Evolutionary conservation across 2,888 invertebrate genomes (phyloP).

Genomic region (Ophraella communa): DNA sequence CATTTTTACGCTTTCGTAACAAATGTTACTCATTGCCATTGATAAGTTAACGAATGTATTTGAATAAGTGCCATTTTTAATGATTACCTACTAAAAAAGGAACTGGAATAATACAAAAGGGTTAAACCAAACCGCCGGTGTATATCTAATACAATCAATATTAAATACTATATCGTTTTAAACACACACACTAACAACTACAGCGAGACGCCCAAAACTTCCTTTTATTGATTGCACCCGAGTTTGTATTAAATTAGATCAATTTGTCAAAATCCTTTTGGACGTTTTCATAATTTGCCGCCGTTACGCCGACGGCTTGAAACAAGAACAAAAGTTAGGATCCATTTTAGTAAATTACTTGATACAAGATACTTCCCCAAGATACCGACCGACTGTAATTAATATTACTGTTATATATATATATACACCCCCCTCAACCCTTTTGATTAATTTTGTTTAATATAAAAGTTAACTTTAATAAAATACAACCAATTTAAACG

Average conservation of each 20-base stretch:
- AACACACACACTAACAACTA: conserved; percentile 22
- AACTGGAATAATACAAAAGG: too few relatives aligned
- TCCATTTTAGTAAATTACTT: conserved; percentile 46
- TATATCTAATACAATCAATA: too few relatives aligned
- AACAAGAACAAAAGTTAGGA: conserved; percentile 47
- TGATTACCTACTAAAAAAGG: too few relatives aligned
- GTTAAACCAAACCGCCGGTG: too few relatives aligned
- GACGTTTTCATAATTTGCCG: conserved; percentile 49
- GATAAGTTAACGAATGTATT: too few relatives aligned
- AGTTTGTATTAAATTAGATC: conserved; percentile 51
- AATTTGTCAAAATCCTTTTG: conserved; percentile 51
- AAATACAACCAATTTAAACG: too few relatives aligned
- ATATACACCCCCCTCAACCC: neutral
- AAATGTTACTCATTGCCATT: too few relatives aligned
- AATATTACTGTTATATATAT: conserved; percentile 31
- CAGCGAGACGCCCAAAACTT: conserved; percentile 32
- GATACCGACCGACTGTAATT: conserved; percentile 42
- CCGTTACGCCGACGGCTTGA: conserved; percentile 28
- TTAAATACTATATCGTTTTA: conserved; percentile 26
- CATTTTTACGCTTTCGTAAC: too few relatives aligned
- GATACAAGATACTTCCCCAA: conserved; percentile 44
- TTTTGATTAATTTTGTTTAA: neutral
- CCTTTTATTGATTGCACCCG: conserved; percentile 43
- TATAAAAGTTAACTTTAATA: neutral
- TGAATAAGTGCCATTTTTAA: too few relatives aligned